Conservation (phyloP, 2,113 vertebrate species). For the Acinonyx jubatus region DNA sequence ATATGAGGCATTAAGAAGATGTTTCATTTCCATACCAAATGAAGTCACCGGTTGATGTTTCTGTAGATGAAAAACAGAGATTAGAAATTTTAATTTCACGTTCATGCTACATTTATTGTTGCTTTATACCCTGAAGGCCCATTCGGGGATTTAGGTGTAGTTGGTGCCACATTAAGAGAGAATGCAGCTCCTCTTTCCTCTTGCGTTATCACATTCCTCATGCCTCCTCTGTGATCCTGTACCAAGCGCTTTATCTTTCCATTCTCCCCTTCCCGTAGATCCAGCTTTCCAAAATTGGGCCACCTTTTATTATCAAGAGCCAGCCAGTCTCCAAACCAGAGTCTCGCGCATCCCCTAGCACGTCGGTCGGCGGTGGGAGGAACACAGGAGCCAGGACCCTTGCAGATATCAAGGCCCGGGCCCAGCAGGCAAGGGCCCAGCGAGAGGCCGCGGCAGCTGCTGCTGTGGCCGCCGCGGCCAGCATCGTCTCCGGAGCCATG, state of each 20-base stretch:
- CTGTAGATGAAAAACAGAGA: constrained; percentile 13
- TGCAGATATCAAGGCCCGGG: constrained; percentile 91
- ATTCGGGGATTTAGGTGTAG: not conserved
- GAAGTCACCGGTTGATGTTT: not conserved
- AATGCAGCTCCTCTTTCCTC: not conserved
- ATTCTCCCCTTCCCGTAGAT: constrained; percentile 83
- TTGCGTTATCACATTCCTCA: rapidly evolving
- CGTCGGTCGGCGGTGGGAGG: constrained; percentile 84
- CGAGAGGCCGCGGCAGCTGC: constrained; percentile 90
- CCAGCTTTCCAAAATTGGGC: constrained; percentile 91
- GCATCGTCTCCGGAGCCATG: constrained; percentile 87
- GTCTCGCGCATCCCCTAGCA: constrained; percentile 83
- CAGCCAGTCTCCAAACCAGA: constrained; percentile 89
- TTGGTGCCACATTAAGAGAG: not conserved
- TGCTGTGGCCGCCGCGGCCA: constrained; percentile 87
- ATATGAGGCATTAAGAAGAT: not conserved
- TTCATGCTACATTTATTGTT: not conserved
- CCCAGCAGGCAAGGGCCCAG: constrained; percentile 90
- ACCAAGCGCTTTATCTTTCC: not conserved
- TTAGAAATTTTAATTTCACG: not conserved
- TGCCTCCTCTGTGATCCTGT: not conserved
- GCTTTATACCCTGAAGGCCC: not conserved
- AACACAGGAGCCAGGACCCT: constrained; percentile 91
- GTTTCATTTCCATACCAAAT: not conserved
- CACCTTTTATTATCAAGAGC: constrained; percentile 91